A percentile compares a stretch with the other conserved stretches of the same genome.
These are phyloP conservation scores for Siphlonurus alternatus DNA, from an alignment of 2,888 invertebrate genomes.

Conservation along the genomic window DNA sequence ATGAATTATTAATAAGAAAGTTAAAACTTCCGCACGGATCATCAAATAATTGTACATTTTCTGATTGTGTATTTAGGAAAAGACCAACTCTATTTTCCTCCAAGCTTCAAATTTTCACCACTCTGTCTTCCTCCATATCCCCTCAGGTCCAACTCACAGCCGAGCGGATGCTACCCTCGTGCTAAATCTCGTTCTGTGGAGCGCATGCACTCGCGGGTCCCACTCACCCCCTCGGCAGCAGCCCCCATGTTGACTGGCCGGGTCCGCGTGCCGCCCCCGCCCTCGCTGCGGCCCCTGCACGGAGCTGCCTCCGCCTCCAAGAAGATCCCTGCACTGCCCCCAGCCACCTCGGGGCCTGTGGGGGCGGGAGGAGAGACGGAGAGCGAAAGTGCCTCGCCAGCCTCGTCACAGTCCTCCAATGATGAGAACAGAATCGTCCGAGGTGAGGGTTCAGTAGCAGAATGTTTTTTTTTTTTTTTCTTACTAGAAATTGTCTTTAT, in stretches of 20 bases:
- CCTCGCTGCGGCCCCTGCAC: background rate
- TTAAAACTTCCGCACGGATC: no score
- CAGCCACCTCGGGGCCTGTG: background rate
- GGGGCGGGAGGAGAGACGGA: background rate
- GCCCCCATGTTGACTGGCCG: background rate
- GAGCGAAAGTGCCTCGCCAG: background rate
- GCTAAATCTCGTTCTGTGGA: constrained; percentile 16
- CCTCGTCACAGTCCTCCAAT: background rate
- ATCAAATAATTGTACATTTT: no score
- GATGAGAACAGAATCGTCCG: background rate
- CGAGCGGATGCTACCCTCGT: background rate
- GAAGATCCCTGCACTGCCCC: background rate
- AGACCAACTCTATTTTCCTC: no score
- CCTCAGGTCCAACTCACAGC: constrained; percentile 1
- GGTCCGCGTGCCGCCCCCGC: background rate
- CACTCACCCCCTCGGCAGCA: background rate
- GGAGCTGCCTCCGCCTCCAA: background rate
- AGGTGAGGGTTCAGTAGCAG: no score
- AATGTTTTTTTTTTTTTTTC: no score
- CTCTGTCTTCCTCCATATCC: no score
- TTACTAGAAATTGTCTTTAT: no score
- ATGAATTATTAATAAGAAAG: no score
- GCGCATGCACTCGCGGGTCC: constrained; percentile 8
- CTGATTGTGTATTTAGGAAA: no score
- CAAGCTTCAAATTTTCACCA: no score